These are phyloP conservation scores for Drosophila helvetica DNA, from an alignment of 2,888 invertebrate genomes.

Conservation along the genomic window DNA sequence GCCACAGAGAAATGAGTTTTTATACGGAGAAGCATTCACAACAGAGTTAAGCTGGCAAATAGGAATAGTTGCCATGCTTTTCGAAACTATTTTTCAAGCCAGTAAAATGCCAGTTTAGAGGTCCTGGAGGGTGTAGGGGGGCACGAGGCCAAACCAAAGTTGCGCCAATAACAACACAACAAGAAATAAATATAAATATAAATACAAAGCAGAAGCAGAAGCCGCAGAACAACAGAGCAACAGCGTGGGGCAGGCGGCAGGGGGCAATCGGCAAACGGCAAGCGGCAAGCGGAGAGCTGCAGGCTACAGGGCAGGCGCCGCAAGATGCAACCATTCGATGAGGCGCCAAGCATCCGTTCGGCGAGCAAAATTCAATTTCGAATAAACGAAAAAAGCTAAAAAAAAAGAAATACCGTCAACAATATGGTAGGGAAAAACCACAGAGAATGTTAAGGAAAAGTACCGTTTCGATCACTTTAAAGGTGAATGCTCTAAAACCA, in stretches of 20 bases:
- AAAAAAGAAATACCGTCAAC: conserved; percentile 44
- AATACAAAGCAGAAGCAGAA: conserved; percentile 22
- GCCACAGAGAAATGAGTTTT: not conserved
- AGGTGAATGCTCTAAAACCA: conserved; percentile 18
- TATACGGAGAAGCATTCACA: conserved; percentile 26
- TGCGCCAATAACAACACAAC: conserved; percentile 51
- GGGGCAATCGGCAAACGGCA: too few species aligned
- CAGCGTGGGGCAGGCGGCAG: conserved; percentile 2
- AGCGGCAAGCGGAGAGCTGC: too few species aligned
- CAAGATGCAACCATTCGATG: conserved; percentile 47
- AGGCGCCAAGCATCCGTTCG: conserved; percentile 12
- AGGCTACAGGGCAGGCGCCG: conserved; percentile 40
- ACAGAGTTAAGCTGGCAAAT: conserved; percentile 61
- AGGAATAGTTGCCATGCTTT: conserved; percentile 65
- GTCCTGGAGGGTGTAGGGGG: conserved; percentile 11
- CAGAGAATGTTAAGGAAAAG: conserved; percentile 42
- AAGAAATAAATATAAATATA: conserved; percentile 25
- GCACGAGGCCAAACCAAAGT: conserved; percentile 57
- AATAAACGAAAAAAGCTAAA: conserved; percentile 52
- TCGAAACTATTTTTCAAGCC: conserved; percentile 37
- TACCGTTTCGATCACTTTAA: not conserved
- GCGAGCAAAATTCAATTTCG: conserved; percentile 56
- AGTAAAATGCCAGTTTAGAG: conserved; percentile 26
- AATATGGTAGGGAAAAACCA: conserved; percentile 54
- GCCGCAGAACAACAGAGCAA: conserved; percentile 10